phyloP scores from a whole-genome alignment of 1,140 invertebrate genomes.

The Helicoverpa armigera region DNA sequence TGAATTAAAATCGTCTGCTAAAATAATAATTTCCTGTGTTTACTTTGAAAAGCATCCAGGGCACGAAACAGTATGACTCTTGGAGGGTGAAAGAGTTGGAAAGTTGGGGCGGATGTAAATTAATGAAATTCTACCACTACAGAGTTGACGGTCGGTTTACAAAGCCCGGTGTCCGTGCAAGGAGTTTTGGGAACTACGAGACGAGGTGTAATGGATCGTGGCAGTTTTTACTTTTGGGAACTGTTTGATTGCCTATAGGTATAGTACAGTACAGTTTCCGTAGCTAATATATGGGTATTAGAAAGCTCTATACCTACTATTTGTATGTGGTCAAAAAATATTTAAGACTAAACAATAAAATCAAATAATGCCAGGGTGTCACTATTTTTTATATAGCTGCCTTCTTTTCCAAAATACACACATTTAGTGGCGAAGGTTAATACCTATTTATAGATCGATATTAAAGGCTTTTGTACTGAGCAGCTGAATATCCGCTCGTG shows the following conservation, averaged over 20 bases:
- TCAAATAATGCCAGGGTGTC: too few relatives aligned
- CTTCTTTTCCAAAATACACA: not conserved
- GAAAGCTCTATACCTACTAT: too few relatives aligned
- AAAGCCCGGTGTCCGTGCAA: conserved; percentile 57
- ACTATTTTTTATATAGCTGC: not conserved
- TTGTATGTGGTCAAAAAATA: too few relatives aligned
- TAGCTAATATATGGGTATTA: too few relatives aligned
- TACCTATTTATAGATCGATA: not conserved
- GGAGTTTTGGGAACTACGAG: conserved; percentile 5
- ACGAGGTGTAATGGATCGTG: conserved; percentile 16
- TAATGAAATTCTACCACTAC: conserved; percentile 70
- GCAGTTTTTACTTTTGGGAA: not conserved
- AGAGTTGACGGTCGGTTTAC: conserved; percentile 57
- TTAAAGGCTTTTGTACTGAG: not conserved
- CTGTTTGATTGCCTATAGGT: not conserved
- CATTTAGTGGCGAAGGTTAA: not conserved
- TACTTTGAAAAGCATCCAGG: conserved; percentile 53
- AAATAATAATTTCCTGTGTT: conserved; percentile 32
- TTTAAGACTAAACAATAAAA: too few relatives aligned
- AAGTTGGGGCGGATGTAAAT: conserved; percentile 73
- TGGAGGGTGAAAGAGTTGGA: conserved; percentile 53
- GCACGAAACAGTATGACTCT: conserved; percentile 62
- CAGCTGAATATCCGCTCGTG: not conserved
- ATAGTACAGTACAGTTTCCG: not conserved
- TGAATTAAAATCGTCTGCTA: conserved; percentile 30